Base-by-base conservation (phyloP, 1,140 invertebrate genomes). In the Zaprionus taronus region DNA sequence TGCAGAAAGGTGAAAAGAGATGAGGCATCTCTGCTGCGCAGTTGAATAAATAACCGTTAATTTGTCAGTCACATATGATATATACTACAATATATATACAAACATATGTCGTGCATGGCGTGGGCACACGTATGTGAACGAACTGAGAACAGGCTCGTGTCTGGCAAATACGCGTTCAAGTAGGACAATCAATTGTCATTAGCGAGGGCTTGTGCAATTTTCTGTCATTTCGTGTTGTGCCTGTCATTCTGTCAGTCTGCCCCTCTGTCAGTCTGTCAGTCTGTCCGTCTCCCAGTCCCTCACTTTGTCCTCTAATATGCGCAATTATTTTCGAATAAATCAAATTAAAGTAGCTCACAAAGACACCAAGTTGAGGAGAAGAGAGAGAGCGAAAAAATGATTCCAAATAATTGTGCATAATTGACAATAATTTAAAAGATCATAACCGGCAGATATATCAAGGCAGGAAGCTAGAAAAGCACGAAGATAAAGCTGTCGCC, bases 401-500 rank as follows among this genome's bases (percentile, higher is more conserved):
- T 47, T 26, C 34, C 44, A 70, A 60, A 63, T 56, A 64, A 74
- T 70, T 75, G 62, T 64, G 49, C 56, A 66, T 67, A 79, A 79
- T 79, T 79, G 73, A 61, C 61, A 62, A 75, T 63, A 71, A 79
- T 76, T 69, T 51, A 66, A 61, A 62, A 75, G 66, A 65, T 61
- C 72, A 61, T 36, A 53, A 68, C 69, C 15, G 5, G 28, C 15
- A 44, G 53, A 66, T 66, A 66, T 62, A 79, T 69, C 72, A 70
- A 72, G 60, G 24, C 31, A 67, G 17, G 12, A 51, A 57, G 62
- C 63, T 20, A n/a, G 60, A 24, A 47, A 17, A 44, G n/a, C 63
- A 20, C 34, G 51, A 80, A 71, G 83, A 80, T 83, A 72, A 89
- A 83, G 79, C 86, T 87, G 80, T 77, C 84, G 81, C 76, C 84